Evolutionary conservation across 2,888 invertebrate genomes (phyloP).

Genomic region (Cinara cedri): DNA sequence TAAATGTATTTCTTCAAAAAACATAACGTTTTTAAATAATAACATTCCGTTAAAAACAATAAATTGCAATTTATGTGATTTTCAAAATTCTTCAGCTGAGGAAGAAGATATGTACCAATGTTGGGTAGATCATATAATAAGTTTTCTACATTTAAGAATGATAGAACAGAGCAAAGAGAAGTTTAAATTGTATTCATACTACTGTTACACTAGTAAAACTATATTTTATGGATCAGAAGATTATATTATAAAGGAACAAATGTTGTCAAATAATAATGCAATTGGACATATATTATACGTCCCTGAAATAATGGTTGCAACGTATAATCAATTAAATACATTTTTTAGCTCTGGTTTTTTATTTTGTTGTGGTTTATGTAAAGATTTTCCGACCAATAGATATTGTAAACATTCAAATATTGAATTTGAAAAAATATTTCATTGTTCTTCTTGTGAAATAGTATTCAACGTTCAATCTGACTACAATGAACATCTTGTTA

Average conservation of each 20-base stretch:
- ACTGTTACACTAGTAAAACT: slow-evolving; percentile 16
- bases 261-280: not conserved
- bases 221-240: slow-evolving; percentile 16
- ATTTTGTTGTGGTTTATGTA: slow-evolving; percentile 26
- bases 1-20: slow-evolving; percentile 17
- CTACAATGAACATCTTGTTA: too few relatives aligned
- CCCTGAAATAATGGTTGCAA: not conserved
- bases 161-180: not conserved
- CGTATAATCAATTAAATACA: not conserved
- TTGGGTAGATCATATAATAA: slow-evolving; percentile 25
- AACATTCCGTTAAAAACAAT: not conserved
- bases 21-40: not conserved
- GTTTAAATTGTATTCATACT: slow-evolving; percentile 8
- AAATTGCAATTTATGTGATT: not conserved
- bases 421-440: not conserved
- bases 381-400: not conserved
- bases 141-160: slow-evolving; percentile 18
- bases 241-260: not conserved
- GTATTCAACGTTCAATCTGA: not conserved
- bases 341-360: not conserved
- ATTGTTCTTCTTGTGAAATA: slow-evolving; percentile 10
- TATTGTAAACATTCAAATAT: slow-evolving; percentile 16
- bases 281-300: slow-evolving; percentile 2
- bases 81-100: not conserved
- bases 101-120: not conserved